phyloP scores from a whole-genome alignment of 2,888 invertebrate genomes.

The Lasius fuliginosus region DNA sequence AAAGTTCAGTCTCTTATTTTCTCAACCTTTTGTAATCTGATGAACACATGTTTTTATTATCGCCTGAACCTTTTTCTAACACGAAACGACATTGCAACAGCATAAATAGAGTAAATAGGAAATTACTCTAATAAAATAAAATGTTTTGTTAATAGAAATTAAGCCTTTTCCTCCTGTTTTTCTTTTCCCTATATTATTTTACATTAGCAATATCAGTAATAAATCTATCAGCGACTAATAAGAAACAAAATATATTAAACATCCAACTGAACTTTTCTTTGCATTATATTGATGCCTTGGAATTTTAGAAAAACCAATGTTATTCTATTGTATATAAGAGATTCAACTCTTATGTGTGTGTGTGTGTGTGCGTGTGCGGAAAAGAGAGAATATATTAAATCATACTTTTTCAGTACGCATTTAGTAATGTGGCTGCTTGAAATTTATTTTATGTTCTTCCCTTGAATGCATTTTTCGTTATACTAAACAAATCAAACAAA shows the following conservation, averaged over 20 bases:
- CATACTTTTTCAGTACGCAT: background rate
- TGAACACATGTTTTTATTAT: slow-evolving; percentile 50
- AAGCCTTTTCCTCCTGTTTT: background rate
- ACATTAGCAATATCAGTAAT: background rate
- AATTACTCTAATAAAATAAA: slow-evolving; percentile 59
- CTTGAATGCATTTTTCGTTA: background rate
- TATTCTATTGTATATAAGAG: background rate
- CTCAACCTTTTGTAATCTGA: slow-evolving; percentile 36
- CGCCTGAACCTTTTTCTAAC: slow-evolving; percentile 54
- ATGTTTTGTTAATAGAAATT: slow-evolving; percentile 65
- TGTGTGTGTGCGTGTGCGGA: background rate
- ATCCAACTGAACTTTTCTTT: slow-evolving; percentile 61
- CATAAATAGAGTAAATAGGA: slow-evolving; percentile 38
- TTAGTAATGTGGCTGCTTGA: background rate
- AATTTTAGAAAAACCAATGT: slow-evolving; percentile 33
- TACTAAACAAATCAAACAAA: background rate
- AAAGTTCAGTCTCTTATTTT: slow-evolving; percentile 58
- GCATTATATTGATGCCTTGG: background rate
- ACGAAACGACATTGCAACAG: slow-evolving; percentile 58
- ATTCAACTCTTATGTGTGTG: background rate
- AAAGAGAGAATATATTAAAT: background rate
- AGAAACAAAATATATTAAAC: slow-evolving; percentile 77
- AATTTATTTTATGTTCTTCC: background rate
- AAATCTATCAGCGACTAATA: background rate
- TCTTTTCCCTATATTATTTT: background rate